Evolutionary conservation across 1,140 invertebrate species (phyloP).

Genomic region (Yoshiicerus persimilis): DNA sequence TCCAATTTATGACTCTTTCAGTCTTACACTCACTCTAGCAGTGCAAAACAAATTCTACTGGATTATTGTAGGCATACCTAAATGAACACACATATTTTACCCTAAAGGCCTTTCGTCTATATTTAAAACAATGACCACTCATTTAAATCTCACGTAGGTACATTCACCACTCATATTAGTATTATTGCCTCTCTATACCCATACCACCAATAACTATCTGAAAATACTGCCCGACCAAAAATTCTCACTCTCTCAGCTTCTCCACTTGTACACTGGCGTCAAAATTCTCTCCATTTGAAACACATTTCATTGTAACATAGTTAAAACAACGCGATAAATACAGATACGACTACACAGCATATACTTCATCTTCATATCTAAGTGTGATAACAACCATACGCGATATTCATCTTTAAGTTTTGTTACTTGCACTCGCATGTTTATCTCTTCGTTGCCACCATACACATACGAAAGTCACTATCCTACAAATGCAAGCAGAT

Average conservation of each 20-base stretch:
- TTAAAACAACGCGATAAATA: background rate
- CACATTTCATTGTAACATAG: background rate
- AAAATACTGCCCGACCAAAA: too few relatives aligned
- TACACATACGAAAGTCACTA: background rate
- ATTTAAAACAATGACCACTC: background rate
- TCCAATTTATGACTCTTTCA: conserved; percentile 39
- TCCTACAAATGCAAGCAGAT: background rate
- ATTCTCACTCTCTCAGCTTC: background rate
- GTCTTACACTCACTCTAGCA: background rate
- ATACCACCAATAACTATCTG: background rate
- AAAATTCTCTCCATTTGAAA: background rate
- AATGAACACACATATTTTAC: background rate
- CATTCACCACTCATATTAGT: background rate
- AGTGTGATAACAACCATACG: background rate
- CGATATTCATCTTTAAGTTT: background rate
- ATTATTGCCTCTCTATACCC: background rate
- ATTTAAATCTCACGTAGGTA: background rate
- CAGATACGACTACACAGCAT: too few relatives aligned
- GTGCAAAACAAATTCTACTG: background rate
- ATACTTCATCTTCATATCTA: background rate
- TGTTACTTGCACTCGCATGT: background rate
- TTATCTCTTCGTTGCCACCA: background rate
- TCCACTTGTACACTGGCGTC: background rate
- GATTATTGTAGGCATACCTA: background rate
- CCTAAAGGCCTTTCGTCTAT: background rate